These are phyloP conservation scores for Notolepis coatsorum DNA, from an alignment of 2,797 vertebrate species.

Conservation along the genomic window DNA sequence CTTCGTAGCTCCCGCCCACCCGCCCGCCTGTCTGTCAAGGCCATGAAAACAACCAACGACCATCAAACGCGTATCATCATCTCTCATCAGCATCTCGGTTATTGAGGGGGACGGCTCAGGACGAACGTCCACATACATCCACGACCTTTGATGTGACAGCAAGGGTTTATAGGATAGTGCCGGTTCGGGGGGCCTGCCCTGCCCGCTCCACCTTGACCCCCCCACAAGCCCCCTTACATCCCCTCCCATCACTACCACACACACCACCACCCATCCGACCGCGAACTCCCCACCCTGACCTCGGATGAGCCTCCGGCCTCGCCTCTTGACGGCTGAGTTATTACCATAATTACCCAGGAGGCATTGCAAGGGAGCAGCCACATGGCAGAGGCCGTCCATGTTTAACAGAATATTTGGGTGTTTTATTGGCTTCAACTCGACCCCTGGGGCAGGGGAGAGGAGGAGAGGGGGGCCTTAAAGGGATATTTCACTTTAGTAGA, in stretches of 20 bases:
- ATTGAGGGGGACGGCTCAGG: slow-evolving; percentile 62
- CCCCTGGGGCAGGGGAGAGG: slow-evolving; percentile 57
- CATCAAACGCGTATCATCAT: slow-evolving; percentile 71
- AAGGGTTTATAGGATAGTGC: slow-evolving; percentile 64
- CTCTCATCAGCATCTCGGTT: slow-evolving; percentile 70
- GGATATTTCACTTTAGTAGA: no score
- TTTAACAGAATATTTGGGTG: slow-evolving; percentile 84
- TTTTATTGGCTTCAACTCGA: slow-evolving; percentile 89
- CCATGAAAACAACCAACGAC: slow-evolving; percentile 43
- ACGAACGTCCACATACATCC: slow-evolving; percentile 65
- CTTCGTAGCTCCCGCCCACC: slow-evolving; percentile 34
- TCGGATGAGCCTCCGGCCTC: slow-evolving; percentile 68
- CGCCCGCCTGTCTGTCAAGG: slow-evolving; percentile 35
- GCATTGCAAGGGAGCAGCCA: slow-evolving; percentile 69
- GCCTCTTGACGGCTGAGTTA: slow-evolving; percentile 79
- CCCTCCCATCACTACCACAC: neutral
- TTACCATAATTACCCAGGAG: slow-evolving; percentile 82
- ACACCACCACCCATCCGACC: slow-evolving; percentile 25
- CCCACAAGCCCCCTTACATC: slow-evolving; percentile 18
- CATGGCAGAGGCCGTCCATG: slow-evolving; percentile 71
- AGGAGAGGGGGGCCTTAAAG: no score
- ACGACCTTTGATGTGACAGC: slow-evolving; percentile 71
- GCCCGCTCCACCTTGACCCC: slow-evolving; percentile 9
- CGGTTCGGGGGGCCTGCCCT: neutral
- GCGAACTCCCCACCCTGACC: slow-evolving; percentile 65